Conservation (phyloP, 2,888 invertebrate species). For the Dynastes tityus region DNA sequence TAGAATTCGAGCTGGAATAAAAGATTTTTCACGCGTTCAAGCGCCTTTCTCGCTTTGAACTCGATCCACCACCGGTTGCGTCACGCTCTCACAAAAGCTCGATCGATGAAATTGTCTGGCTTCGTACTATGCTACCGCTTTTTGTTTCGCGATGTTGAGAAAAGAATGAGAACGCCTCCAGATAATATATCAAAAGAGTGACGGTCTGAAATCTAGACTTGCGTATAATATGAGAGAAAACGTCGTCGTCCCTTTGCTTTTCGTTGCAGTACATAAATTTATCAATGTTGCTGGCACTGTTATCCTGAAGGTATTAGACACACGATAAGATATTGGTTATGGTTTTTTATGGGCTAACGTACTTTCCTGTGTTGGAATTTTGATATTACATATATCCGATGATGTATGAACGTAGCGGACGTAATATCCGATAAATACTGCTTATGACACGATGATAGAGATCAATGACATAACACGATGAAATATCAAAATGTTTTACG, state of each 20-base stretch:
- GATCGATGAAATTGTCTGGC: constrained; percentile 43
- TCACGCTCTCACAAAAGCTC: neutral
- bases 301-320: neutral
- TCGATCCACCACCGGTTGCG: constrained; percentile 37
- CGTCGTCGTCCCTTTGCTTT: neutral
- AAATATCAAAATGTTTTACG: too few species aligned
- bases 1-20: neutral
- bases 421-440: too few species aligned
- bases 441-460: too few species aligned
- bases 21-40: neutral
- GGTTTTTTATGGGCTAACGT: neutral
- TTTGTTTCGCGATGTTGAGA: neutral
- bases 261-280: neutral
- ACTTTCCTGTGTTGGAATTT: too few species aligned
- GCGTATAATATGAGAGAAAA: neutral
- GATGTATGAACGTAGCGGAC: too few species aligned
- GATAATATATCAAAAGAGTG: constrained; percentile 26
- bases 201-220: neutral
- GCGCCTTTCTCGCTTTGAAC: constrained; percentile 12
- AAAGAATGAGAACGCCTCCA: constrained; percentile 19
- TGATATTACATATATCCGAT: too few species aligned
- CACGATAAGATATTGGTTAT: neutral
- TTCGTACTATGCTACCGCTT: neutral
- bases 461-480: too few species aligned
- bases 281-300: constrained; percentile 1